Evolutionary conservation across 1,140 invertebrate genomes (phyloP), one percentile per base, ranked within the genome.

Genomic region (Copidosoma floridanum): DNA sequence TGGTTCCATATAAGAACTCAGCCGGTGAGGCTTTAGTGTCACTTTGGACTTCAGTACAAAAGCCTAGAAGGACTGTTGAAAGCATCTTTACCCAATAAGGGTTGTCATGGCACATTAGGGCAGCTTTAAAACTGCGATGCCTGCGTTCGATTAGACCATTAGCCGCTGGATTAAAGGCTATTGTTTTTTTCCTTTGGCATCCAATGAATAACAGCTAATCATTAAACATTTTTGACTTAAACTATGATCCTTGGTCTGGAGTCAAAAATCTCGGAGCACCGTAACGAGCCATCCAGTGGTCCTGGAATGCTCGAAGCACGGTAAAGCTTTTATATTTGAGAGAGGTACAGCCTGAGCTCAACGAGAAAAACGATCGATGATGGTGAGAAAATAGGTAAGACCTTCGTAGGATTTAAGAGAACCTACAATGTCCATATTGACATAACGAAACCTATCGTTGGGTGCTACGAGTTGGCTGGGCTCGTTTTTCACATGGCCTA

Each of bases 311-410:
- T 14, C 40, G 18, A 21, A 14, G 8, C 4, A 55, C 26, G 8
- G 53, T 55, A n/a, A 27, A 3, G 53, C 53, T 5, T 20, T 16
- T 3, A 43, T 55, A 12, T 55, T 18, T 29, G 27, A 16, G 2
- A 55, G 38, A 43, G 53, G 53, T 10, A 53, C 37, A 12, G 51
- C 51, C 21, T 53, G 16, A 3, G 51, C n/a, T 35, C 51, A 37
- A 8, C 16, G 23, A 12, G 20, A 44, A n/a, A n/a, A n/a, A n/a
- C n/a, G n/a, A n/a, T n/a, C n/a, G n/a, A n/a, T n/a, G n/a, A n/a
- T n/a, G n/a, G 53, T 55, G 10, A 55, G 24, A 41, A 37, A 23
- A 18, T 43, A 55, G 23, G 4, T 26, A 23, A 43, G 43, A 10
- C 38, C 37, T 12, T 55, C 40, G 12, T 16, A 14, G 7, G 5